These are phyloP conservation scores for Halotydeus destructor DNA, from an alignment of 1,140 invertebrate species.

Conservation along the genomic window DNA sequence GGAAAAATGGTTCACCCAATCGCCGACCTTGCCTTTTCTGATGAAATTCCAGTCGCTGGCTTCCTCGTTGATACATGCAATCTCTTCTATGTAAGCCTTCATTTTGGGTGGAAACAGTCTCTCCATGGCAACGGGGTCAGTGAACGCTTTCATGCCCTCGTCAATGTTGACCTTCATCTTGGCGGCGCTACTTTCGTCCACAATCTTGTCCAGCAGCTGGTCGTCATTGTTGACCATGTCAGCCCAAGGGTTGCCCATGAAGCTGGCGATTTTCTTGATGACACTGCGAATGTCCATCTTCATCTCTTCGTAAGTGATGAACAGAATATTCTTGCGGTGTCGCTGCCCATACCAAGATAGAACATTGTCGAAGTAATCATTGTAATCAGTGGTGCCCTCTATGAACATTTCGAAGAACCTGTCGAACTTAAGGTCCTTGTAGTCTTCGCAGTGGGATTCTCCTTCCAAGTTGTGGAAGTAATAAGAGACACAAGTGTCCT, in stretches of 20 bases:
- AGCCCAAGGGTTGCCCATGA: slow-evolving; percentile 21
- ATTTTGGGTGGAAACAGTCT: no score
- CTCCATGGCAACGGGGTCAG: no score
- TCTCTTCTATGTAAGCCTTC: no score
- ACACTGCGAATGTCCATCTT: neutral
- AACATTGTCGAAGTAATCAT: slow-evolving; percentile 12
- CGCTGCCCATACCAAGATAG: slow-evolving; percentile 8
- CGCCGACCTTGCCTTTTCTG: slow-evolving; percentile 8
- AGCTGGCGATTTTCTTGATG: slow-evolving; percentile 16
- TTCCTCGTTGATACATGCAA: no score
- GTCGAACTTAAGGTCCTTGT: no score
- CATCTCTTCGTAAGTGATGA: slow-evolving; percentile 13
- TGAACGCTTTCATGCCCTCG: no score
- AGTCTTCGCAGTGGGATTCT: no score
- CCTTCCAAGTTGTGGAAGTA: no score
- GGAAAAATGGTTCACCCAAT: slow-evolving; percentile 10
- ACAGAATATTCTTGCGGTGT: slow-evolving; percentile 9
- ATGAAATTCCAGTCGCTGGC: slow-evolving; percentile 1
- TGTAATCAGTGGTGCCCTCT: neutral
- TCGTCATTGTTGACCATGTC: slow-evolving; percentile 10
- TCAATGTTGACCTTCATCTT: neutral
- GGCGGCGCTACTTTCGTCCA: neutral
- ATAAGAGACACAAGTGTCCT: no score
- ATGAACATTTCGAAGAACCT: no score
- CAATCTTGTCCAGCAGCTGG: slow-evolving; percentile 1